A percentile compares a stretch with the other conserved stretches of the same genome.
Evolutionary conservation across 2,888 invertebrate genomes (phyloP).

Genomic region (Drosophila diplacantha): DNA sequence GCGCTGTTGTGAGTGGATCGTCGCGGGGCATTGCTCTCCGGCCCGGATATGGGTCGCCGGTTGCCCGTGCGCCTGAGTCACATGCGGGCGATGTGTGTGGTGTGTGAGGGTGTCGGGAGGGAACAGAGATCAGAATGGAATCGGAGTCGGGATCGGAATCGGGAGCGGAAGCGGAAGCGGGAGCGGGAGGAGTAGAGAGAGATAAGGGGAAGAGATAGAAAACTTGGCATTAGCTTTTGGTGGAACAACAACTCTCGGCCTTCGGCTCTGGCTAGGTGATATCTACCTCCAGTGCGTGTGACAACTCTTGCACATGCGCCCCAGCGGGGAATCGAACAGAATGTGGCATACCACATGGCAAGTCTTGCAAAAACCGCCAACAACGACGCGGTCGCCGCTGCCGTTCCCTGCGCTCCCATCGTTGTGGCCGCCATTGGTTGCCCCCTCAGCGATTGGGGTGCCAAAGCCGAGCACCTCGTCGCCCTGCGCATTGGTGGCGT

Average conservation of each 20-base stretch:
- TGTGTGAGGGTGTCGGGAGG: neutral
- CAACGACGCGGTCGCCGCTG: slow-evolving; percentile 42
- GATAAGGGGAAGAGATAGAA: slow-evolving; percentile 46
- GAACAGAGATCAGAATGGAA: slow-evolving; percentile 11
- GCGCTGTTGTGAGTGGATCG: slow-evolving; percentile 74
- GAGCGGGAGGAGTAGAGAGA: neutral
- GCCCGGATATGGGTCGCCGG: slow-evolving; percentile 88
- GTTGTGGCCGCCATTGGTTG: slow-evolving; percentile 23
- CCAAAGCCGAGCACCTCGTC: slow-evolving; percentile 57
- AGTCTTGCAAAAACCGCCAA: slow-evolving; percentile 76
- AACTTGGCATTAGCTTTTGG: slow-evolving; percentile 57
- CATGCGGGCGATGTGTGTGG: neutral
- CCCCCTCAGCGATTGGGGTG: slow-evolving; percentile 24
- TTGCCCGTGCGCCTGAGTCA: slow-evolving; percentile 85
- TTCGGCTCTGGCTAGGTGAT: slow-evolving; percentile 22
- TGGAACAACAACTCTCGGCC: slow-evolving; percentile 3
- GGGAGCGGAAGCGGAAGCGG: no score
- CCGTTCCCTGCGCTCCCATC: slow-evolving; percentile 8
- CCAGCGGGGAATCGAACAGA: slow-evolving; percentile 86
- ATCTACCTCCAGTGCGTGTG: slow-evolving; percentile 90
- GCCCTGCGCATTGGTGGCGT: slow-evolving; percentile 29
- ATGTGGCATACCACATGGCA: slow-evolving; percentile 88
- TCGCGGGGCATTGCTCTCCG: slow-evolving; percentile 72
- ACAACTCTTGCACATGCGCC: slow-evolving; percentile 89
- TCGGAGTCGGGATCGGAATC: neutral